Evolutionary conservation across 2,888 invertebrate genomes (phyloP), one percentile per base, ranked within the genome.

Genomic region (Spialia ferax): DNA sequence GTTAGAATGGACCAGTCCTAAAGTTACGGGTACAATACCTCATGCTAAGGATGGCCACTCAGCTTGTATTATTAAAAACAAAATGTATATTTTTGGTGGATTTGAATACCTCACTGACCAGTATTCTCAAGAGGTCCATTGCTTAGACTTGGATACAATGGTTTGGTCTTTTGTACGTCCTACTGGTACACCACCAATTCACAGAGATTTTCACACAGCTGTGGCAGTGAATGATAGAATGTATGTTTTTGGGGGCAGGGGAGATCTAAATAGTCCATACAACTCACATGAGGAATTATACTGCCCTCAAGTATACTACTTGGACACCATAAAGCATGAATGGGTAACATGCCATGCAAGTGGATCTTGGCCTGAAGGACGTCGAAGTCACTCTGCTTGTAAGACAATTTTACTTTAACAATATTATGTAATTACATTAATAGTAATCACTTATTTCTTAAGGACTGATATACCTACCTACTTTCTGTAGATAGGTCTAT

Each of bases 371-470:
- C 98, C 98, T 2, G 93, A 95, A 65, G 98, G 98, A 42, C 93
- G 99, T 72, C 94, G 99, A 57, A 98, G 98, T 85, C 98, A 99
- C 92, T 98, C 98, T 71, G 97, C 98, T 76, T 98, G 98, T 98
- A 94, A 95, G 96, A 8, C n/a, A n/a, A n/a, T n/a, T n/a, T n/a
- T n/a, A n/a, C n/a, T n/a, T n/a, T n/a, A n/a, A n/a, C n/a, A n/a
- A n/a, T n/a, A n/a, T n/a, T n/a, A n/a, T n/a, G n/a, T n/a, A n/a
- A n/a, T n/a, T n/a, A n/a, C n/a, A n/a, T n/a, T n/a, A n/a, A n/a
- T n/a, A n/a, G n/a, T n/a, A n/a, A n/a, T n/a, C n/a, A n/a, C n/a
- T n/a, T n/a, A n/a, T n/a, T n/a, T n/a, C n/a, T n/a, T n/a, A n/a
- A n/a, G n/a, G n/a, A n/a, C n/a, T n/a, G n/a, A n/a, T n/a, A n/a